Base-by-base conservation (phyloP, 2,888 invertebrate species). In the Sialis fuliginosa region DNA sequence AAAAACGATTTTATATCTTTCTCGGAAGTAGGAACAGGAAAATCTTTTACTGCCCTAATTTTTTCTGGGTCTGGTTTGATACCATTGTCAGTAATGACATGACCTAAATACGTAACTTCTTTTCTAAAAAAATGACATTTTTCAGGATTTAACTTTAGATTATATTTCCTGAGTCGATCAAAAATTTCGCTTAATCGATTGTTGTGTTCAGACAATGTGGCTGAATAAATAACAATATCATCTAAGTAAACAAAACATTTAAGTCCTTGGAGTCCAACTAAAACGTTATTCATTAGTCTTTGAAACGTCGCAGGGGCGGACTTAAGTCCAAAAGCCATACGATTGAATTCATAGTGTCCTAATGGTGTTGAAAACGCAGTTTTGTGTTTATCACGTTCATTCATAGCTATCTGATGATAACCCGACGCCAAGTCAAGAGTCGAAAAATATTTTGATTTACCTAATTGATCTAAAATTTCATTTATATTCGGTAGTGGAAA, bases 261-360 rank as follows among this genome's bases (percentile, higher is more conserved):
- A 2, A 54, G 48, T 0, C 57, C 58, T 52, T 56, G 56, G 10
- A 62, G 40, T 5, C 60, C 61, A 32, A 54, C 41, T 6, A 65
- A 48, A 0, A 64, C 55, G 46, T 52, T 56, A 39, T 63, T 58
- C 62, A 64, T 64, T 22, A 60, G 48, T 6, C 62, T 45, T 52
- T 63, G 63, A 46, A 65, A 63, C 0, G 62, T 62, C 1, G 59
- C 57, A 1, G 65, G 64, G 1, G 64, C 62, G 48, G 62, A 63
- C 54, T 59, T 60, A 6, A 67, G 55, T 2, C 60, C 64, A 51
- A 64, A 61, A 0, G 60, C 60, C 57, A 63, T 58, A 13, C 60
- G 46, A 6, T 49, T 52, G 44, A 55, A 64, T 50, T 63, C 57
- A 43, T 54, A 62, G 48, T 62, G 62, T 30, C 60, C 62, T 6